Base-by-base conservation (phyloP, 2,797 vertebrate species). In the Siniperca obscura region DNA sequence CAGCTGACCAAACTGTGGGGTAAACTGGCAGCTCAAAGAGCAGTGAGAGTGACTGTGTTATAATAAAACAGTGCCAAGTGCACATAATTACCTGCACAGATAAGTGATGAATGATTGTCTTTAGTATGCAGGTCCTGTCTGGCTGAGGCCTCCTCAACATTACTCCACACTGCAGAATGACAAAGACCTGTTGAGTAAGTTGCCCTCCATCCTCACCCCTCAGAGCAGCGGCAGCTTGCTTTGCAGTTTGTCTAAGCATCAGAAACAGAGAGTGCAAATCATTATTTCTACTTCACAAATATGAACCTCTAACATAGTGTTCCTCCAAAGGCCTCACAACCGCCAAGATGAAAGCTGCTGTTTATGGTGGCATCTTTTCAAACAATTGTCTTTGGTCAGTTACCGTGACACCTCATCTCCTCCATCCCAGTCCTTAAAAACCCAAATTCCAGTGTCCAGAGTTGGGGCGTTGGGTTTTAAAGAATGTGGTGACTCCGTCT, bases 401-500 rank as follows among this genome's bases (percentile, higher is more conserved):
- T 59, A 89, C 91, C 78, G 74, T 93, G 91, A 90, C 91, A 34
- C 89, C 76, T 88, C 90, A 76, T 82, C 86, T 86, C 77, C 74
- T 85, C 80, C 80, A 53, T 83, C 83, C 83, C 76, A 68, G 88
- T 85, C 88, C 81, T 92, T 87, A 78, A 93, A 94, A 92, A 83
- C 86, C 90, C 85, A 87, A 62, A 91, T 92, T 90, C 93, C 91
- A 79, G 65, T 70, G 16, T 65, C 62, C 5, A 34, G 79, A 87
- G 84, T 83, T 60, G 78, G 77, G 85, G 87, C 74, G 70, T 84
- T 84, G 83, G 81, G 76, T 74, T 87, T 93, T 85, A 82, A 93
- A 93, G 92, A 94, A 94, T 95, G 90, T 80, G 82, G 78, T 70
- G 69, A 87, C 81, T 90, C 86, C 59, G 60, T 89, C 91, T 90